These are phyloP conservation scores for Microhierax caerulescens DNA, from an alignment of 2,797 vertebrate species.

Conservation along the genomic window DNA sequence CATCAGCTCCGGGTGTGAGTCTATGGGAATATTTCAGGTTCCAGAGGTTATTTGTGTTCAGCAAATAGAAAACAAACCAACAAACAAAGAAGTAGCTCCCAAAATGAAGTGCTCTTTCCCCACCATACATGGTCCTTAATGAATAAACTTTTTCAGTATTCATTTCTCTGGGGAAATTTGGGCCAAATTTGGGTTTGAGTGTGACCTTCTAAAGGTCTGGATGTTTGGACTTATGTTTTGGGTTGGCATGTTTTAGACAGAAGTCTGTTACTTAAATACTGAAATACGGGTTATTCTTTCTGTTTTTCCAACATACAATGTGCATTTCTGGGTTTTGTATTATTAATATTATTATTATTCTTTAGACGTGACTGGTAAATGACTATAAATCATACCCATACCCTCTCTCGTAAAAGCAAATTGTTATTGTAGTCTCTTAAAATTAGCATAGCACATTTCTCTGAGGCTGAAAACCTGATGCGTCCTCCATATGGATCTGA, in stretches of 20 bases:
- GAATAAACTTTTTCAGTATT: background rate
- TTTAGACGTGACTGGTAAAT: background rate
- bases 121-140: background rate
- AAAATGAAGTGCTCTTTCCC: background rate
- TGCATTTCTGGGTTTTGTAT: background rate
- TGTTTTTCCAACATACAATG: background rate
- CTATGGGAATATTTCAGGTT: slow-evolving; percentile 39
- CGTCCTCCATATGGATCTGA: background rate
- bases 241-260: background rate
- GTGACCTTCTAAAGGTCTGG: background rate
- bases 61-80: slow-evolving; percentile 41
- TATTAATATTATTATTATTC: background rate
- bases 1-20: background rate
- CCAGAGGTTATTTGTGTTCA: background rate
- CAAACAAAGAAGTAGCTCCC: background rate
- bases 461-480: background rate
- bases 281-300: background rate
- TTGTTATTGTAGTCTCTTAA: background rate
- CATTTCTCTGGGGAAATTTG: background rate
- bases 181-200: background rate
- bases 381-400: background rate
- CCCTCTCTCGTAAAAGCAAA: background rate
- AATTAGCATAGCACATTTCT: background rate
- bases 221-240: background rate
- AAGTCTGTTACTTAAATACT: background rate